phyloP scores from a whole-genome alignment of 2,113 vertebrate genomes.

The Python bivittatus region DNA sequence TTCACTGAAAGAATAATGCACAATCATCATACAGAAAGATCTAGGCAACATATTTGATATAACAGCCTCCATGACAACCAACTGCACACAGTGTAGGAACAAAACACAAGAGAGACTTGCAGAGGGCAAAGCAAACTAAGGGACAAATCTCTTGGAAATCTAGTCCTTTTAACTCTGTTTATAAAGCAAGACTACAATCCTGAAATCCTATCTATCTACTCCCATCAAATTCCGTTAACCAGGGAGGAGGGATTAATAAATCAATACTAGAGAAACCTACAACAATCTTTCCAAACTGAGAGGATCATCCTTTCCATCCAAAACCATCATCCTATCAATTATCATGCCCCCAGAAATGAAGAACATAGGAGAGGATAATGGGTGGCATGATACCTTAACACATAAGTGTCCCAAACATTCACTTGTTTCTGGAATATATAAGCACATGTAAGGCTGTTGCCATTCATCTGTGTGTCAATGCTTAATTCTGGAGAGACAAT shows the following conservation, averaged over 20 bases:
- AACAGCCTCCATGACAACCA: slow-evolving; percentile 29
- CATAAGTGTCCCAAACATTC: neutral
- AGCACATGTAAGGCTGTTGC: neutral
- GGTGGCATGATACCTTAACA: neutral
- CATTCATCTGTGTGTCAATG: neutral
- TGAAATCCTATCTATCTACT: slow-evolving; percentile 9
- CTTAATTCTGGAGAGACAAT: neutral
- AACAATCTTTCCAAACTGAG: neutral
- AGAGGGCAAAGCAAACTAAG: neutral
- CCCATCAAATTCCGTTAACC: neutral
- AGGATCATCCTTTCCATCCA: neutral
- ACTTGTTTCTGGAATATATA: neutral
- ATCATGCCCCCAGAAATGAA: neutral
- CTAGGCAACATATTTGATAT: slow-evolving; percentile 26
- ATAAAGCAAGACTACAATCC: neutral
- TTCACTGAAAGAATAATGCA: neutral
- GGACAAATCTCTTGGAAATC: neutral
- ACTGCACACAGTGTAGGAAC: slow-evolving; percentile 23
- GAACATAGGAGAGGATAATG: neutral
- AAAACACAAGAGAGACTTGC: neutral
- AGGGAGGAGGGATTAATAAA: neutral
- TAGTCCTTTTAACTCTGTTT: slow-evolving; percentile 2
- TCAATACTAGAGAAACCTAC: neutral
- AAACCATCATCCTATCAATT: neutral
- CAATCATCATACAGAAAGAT: slow-evolving; percentile 10